Evolutionary conservation across 2,797 vertebrate genomes (phyloP).

Genomic region (Acanthurus leucopareius): DNA sequence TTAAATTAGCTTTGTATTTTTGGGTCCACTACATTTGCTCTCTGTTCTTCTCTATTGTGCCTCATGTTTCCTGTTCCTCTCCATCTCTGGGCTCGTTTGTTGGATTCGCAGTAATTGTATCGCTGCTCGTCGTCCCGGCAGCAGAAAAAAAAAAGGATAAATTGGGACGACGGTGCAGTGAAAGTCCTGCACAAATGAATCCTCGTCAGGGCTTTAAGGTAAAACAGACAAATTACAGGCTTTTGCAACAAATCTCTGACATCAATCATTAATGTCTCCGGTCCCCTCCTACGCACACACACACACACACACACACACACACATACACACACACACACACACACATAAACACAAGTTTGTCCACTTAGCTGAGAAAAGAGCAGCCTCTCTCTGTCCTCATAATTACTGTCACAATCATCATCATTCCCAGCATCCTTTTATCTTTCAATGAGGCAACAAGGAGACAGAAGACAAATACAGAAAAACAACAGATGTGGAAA

Average conservation of each 20-base stretch:
- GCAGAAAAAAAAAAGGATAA: background rate
- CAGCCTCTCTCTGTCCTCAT: background rate
- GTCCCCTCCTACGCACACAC: background rate
- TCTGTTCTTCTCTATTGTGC: background rate
- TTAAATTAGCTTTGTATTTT: background rate
- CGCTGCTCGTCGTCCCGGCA: background rate
- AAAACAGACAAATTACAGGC: constrained; percentile 2
- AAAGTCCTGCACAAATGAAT: background rate
- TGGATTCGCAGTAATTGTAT: background rate
- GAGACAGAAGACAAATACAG: background rate
- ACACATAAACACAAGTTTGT: too few relatives aligned
- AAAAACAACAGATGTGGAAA: background rate
- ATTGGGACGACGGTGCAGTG: background rate
- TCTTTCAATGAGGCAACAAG: background rate
- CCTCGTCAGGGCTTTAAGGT: background rate
- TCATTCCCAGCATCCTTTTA: background rate
- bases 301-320: background rate
- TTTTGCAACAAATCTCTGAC: background rate
- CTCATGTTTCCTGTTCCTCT: background rate
- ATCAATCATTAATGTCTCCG: background rate
- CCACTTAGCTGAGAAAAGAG: background rate
- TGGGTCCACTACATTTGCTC: background rate
- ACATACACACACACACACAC: background rate
- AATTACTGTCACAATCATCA: background rate
- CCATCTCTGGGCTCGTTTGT: background rate